phyloP scores from a whole-genome alignment of 2,113 vertebrate genomes.

The Labrus mixtus region DNA sequence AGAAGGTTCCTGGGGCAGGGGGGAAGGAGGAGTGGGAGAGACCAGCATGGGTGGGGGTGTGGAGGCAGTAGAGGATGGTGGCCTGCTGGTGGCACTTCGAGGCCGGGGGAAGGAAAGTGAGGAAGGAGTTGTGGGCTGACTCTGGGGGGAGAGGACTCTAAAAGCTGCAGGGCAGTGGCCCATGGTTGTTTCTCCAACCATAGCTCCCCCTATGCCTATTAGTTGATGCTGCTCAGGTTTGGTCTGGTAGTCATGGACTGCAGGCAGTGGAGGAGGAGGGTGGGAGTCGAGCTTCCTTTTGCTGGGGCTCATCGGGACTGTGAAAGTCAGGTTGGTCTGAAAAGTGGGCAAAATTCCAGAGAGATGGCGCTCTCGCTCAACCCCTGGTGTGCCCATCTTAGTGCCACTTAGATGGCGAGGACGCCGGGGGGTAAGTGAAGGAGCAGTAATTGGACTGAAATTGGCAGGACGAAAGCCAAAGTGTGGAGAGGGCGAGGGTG shows the following conservation, averaged over 20 bases:
- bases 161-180: constrained; percentile 78
- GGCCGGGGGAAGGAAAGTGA: constrained; percentile 80
- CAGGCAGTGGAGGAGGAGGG: constrained; percentile 68
- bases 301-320: constrained; percentile 93
- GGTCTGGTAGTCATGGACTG: constrained; percentile 75
- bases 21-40: constrained; percentile 85
- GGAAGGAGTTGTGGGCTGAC: constrained; percentile 83
- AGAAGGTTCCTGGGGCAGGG: constrained; percentile 88
- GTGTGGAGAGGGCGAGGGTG: constrained; percentile 90
- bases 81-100: constrained; percentile 81
- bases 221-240: constrained; percentile 78
- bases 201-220: constrained; percentile 45
- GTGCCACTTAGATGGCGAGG: constrained; percentile 89
- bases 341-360: constrained; percentile 90
- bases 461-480: constrained; percentile 91
- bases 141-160: constrained; percentile 87
- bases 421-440: constrained; percentile 81
- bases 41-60: constrained; percentile 88
- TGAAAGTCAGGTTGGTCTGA: constrained; percentile 93
- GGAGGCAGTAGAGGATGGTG: constrained; percentile 82
- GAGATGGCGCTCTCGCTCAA: constrained; percentile 88
- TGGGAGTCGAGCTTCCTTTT: constrained; percentile 87
- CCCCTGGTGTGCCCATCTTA: constrained; percentile 81
- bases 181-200: constrained; percentile 63
- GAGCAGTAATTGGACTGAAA: constrained; percentile 91